Evolutionary conservation across 2,113 vertebrate genomes (phyloP).

Genomic region (Corythoichthys intestinalis): DNA sequence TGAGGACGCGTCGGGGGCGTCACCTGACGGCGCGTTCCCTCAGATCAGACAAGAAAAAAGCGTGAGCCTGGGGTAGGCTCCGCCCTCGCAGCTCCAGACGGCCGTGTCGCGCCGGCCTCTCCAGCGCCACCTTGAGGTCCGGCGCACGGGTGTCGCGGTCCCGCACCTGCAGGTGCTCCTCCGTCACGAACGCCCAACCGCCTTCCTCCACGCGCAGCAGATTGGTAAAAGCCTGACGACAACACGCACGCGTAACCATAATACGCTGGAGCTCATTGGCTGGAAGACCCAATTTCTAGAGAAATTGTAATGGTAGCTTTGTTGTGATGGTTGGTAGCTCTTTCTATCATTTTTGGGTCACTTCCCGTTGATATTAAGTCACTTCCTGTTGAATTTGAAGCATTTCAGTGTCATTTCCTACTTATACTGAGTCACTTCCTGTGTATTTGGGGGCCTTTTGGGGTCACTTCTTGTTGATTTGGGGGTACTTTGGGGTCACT

Average conservation of each 20-base stretch:
- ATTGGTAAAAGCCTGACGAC: constrained; percentile 71
- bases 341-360: too few species aligned
- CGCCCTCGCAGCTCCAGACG: constrained; percentile 56
- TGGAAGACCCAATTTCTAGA: too few species aligned
- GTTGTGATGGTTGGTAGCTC: too few species aligned
- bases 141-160: constrained; percentile 69
- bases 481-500: too few species aligned
- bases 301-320: too few species aligned
- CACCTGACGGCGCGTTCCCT: constrained; percentile 53
- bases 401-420: too few species aligned
- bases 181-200: constrained; percentile 54
- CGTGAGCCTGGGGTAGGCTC: constrained; percentile 43
- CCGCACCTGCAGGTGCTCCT: constrained; percentile 68
- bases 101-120: constrained; percentile 42
- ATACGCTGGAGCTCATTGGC: too few species aligned
- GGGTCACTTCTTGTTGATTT: too few species aligned
- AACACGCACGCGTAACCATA: background rate
- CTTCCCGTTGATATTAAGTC: too few species aligned
- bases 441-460: too few species aligned
- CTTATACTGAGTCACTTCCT: too few species aligned
- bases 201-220: constrained; percentile 70
- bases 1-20: background rate
- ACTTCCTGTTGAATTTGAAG: too few species aligned
- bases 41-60: constrained; percentile 63
- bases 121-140: constrained; percentile 57